Percentiles rank a stretch among this genome's conserved stretches.
Conservation (phyloP, 2,888 invertebrate species). For the Cephus nigrinus region DNA sequence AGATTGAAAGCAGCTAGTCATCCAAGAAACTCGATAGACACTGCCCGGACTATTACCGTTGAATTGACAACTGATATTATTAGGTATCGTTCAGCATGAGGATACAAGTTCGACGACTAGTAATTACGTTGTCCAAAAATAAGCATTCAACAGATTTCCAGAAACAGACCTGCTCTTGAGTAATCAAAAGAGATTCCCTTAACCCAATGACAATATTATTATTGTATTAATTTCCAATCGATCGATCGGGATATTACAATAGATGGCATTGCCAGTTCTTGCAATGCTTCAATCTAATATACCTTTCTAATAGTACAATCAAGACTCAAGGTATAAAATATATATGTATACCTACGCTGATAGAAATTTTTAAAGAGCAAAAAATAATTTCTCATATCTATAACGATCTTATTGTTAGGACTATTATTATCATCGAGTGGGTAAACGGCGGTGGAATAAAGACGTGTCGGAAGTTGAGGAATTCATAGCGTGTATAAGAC, state of each 20-base stretch:
- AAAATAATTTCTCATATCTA: neutral
- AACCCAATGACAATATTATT: neutral
- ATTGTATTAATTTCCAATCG: neutral
- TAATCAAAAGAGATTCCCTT: neutral
- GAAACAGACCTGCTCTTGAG: neutral
- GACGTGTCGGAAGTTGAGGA: neutral
- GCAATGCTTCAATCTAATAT: neutral
- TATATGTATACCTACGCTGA: neutral
- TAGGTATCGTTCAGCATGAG: neutral
- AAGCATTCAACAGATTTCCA: neutral
- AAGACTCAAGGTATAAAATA: neutral
- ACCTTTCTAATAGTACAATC: neutral
- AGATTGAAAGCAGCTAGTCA: constrained; percentile 11
- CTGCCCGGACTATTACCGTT: neutral
- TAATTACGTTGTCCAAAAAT: neutral
- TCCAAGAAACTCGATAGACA: neutral
- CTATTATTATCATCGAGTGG: neutral
- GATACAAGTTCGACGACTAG: neutral
- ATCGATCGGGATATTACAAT: neutral
- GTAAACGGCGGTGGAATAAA: neutral
- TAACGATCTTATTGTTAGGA: neutral
- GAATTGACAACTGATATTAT: neutral
- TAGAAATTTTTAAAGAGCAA: neutral
- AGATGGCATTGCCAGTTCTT: neutral
- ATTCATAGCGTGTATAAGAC: constrained; percentile 16